Evolutionary conservation across 2,888 invertebrate genomes (phyloP).

Genomic region (Mimachlamys varia): DNA sequence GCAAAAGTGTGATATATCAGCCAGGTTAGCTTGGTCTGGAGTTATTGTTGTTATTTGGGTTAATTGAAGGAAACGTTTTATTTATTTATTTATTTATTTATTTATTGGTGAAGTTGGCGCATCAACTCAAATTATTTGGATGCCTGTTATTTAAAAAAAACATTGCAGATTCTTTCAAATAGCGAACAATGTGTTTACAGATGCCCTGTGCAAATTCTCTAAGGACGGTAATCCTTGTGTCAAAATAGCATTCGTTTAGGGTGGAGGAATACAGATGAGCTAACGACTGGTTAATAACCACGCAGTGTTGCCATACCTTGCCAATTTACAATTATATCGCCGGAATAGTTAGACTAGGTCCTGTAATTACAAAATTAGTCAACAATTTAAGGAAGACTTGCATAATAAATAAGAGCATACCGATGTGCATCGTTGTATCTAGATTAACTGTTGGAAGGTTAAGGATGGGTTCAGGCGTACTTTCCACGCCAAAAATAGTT

Average conservation of each 20-base stretch:
- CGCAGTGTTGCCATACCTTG: background rate
- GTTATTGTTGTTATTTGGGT: no score
- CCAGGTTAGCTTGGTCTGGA: no score
- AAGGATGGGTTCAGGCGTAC: background rate
- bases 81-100: no score
- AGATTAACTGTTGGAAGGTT: background rate
- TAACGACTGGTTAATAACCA: background rate
- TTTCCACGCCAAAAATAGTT: background rate
- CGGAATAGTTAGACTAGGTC: background rate
- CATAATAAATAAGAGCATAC: slow-evolving; percentile 13
- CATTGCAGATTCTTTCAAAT: no score
- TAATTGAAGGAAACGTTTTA: no score
- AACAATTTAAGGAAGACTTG: background rate
- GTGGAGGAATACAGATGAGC: background rate
- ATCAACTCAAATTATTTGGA: no score
- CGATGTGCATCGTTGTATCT: background rate
- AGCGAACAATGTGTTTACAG: background rate
- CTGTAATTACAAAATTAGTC: slow-evolving; percentile 5
- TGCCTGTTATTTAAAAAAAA: no score
- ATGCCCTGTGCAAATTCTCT: background rate
- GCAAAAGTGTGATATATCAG: no score
- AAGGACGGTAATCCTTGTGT: slow-evolving; percentile 17
- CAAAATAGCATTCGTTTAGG: background rate
- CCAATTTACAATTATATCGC: slow-evolving; percentile 29
- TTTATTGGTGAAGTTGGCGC: no score